Evolutionary conservation across 1,140 invertebrate species (phyloP), one percentile per base, ranked within the genome.

Genomic region (Anadara kagoshimensis): DNA sequence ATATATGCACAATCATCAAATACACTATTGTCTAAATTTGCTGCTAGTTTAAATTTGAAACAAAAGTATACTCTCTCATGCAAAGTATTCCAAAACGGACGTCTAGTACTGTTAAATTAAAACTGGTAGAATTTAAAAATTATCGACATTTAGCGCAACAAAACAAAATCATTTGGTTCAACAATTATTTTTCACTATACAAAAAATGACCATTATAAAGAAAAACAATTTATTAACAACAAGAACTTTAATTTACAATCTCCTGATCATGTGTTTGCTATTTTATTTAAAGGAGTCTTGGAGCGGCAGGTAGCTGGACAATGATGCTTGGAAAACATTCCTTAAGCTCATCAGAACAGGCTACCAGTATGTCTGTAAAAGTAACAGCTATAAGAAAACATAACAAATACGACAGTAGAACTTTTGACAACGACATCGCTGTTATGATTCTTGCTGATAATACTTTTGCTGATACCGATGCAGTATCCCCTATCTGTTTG

Each of bases 321-420:
- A 45, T 63, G 8, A 24, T 49, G 7, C 11, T 49, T 20, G 61
- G 61, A 26, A 45, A 29, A 5, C 61, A 63, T 26, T 63, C 61
- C 8, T 36, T 36, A 36, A 47, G 61, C 14, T 47, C 44, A 29
- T 22, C 61, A 51, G 8, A 20, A 16, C 44, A 63, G 43, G 1
- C 11, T 10, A 16, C 47, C 2, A 44, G 49, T 22, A 63, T 49
- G n/a, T 49, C 45, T 0, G 47, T 49, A 29, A 29, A 47, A 18
- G 61, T 63, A 14, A n/a, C 20, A 11, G 20, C 22, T 16, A 29
- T 63, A 22, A 49, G 29, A 5, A 8, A 8, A 18, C 61, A 63
- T 49, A 12, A 24, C 14, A 26, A 49, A 8, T 63, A 49, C 36
- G 49, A 18, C 49, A 20, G 44, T 26, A 49, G 18, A 11, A 49